Evolutionary conservation across 2,797 vertebrate species (phyloP).

Genomic region (Tadarida brasiliensis): DNA sequence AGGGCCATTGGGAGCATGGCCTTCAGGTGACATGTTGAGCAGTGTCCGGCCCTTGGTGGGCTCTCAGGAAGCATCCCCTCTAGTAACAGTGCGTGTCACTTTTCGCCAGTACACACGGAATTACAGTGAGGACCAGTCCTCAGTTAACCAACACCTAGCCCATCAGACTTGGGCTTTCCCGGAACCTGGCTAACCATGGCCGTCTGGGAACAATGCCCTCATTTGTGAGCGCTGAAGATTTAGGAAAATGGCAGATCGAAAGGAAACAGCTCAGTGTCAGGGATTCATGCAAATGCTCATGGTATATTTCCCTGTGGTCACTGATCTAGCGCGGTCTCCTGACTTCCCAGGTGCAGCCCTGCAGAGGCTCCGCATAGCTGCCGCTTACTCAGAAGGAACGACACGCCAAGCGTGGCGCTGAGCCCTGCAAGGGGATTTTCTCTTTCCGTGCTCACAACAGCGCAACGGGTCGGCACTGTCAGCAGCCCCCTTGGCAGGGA

Average conservation of each 20-base stretch:
- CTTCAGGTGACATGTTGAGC: background rate
- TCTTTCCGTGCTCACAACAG: background rate
- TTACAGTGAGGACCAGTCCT: background rate
- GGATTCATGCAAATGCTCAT: background rate
- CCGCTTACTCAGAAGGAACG: background rate
- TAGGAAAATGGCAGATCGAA: conserved; percentile 31
- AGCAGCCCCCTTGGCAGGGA: background rate
- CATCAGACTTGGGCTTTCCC: background rate
- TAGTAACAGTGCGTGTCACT: background rate
- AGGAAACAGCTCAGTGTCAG: conserved; percentile 33
- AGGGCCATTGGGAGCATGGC: background rate
- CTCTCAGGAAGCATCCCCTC: background rate
- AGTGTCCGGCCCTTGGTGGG: background rate
- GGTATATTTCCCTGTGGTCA: background rate
- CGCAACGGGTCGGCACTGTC: background rate
- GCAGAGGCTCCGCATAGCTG: background rate
- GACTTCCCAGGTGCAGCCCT: background rate
- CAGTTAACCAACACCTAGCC: background rate
- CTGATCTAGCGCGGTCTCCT: background rate
- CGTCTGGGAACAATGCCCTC: background rate
- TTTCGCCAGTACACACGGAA: background rate
- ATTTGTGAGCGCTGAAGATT: background rate
- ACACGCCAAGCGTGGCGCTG: rapidly evolving
- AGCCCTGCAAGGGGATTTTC: background rate
- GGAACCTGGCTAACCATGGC: background rate